Base-by-base conservation (phyloP, 2,888 invertebrate species). In the Aphrophora alni region DNA sequence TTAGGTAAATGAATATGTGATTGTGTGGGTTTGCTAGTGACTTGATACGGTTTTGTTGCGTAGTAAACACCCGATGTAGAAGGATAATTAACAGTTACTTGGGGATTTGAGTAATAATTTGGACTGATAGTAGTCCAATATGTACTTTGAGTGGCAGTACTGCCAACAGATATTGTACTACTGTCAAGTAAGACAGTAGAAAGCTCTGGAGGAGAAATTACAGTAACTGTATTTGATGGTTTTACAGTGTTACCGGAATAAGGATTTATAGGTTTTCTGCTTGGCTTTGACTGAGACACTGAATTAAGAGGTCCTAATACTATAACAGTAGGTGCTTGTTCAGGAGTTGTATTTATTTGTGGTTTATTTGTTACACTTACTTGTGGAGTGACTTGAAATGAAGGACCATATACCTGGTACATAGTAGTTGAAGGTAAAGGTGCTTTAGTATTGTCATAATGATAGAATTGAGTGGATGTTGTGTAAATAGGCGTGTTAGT, bases 291-390 rank as follows among this genome's bases (percentile, higher is more conserved):
- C 25, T 83, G 82, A 68, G 81, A 70, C 25, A 82, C 80, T 26
- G 83, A 71, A 70, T 83, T 82, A 0, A 84, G 82, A 14, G 92
- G 90, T 0, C 91, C 90, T 1, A 92, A 86, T 8, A 92, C 92
- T n/a, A 92, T 92, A 3, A 92, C 89, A 0, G 92, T 92, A 0
- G 92, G 92, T 12, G 91, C 84, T 8, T 86, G 86, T 38, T 84
- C 85, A n/a, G 83, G 81, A 24, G 83, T 82, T n/a, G 82, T 80
- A 8, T 81, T 80, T 8, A 82, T 82, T 74, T 80, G 81, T 2
- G 85, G 85, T 38, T 84, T 85, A 2, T 84, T 83, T 14, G 85
- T 85, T 27, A 85, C 84, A 44, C 83, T 85, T 70, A 83, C 82
- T 75, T 84, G 83, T 28, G 85, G 84, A 68, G 83, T 82, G 0